Evolutionary conservation across 2,888 invertebrate species (phyloP), one percentile per base, ranked within the genome.

Genomic region (Pyrocoelia pectoralis): DNA sequence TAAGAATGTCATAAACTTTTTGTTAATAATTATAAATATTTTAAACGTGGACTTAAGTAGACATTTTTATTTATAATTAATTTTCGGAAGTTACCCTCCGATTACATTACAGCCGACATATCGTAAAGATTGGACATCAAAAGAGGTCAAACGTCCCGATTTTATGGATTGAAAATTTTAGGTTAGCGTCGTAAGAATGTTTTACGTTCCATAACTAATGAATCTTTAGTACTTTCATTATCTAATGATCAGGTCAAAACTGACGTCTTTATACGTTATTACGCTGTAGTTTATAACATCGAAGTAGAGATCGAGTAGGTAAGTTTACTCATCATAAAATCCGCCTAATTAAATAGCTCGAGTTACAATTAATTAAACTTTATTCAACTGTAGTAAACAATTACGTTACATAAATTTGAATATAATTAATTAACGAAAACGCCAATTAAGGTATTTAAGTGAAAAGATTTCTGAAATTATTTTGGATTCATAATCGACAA

Each of bases 61-160:
- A 33, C 33, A 33, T 33, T 33, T 33, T 33, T 33, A 33, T 33
- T n/a, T 33, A 33, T 33, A 33, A 33, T 33, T 6, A 33, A 33
- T n/a, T 33, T 33, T 24, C 24, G 33, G 33, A 33, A 33, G 33
- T n/a, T 3, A n/a, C 9, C 33, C 33, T n/a, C 33, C n/a, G 33
- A 33, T 33, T 33, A 33, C 3, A n/a, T 10, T 10, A n/a, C 33
- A 8, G n/a, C 9, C 2, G n/a, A 33, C 9, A 43, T 72, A 50
- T 50, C 28, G 28, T 29, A 73, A 71, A 8, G 58, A 67, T 33
- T 70, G 67, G 71, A n/a, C 24, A 24, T 24, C 73, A 73, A 78
- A 79, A 33, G 3, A 33, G 33, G 15, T 8, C 3, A 43, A 15
- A 43, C 17, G 9, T 46, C 18, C 10, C 1, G 46, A 10, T 46